These are phyloP conservation scores for Danaus chrysippus DNA, from an alignment of 2,888 invertebrate genomes.

Conservation along the genomic window DNA sequence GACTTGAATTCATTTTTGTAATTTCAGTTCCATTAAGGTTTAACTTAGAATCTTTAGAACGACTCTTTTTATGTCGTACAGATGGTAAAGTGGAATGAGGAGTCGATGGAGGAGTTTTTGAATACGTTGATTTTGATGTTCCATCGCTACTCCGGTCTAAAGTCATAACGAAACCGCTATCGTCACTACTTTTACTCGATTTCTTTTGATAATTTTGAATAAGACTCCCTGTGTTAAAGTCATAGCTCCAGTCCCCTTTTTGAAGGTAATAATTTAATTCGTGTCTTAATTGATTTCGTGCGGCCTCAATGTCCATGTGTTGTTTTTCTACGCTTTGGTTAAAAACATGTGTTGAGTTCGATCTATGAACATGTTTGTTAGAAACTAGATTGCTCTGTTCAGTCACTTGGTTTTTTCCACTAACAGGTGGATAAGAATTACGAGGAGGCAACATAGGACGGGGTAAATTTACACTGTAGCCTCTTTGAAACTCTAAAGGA, in stretches of 20 bases:
- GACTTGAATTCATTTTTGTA: constrained; percentile 67
- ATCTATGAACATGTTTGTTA: constrained; percentile 80
- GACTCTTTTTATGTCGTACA: constrained; percentile 69
- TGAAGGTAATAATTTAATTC: constrained; percentile 73
- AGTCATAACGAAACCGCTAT: constrained; percentile 74
- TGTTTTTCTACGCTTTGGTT: constrained; percentile 67
- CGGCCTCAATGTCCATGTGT: constrained; percentile 67
- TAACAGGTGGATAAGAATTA: constrained; percentile 81
- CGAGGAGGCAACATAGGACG: constrained; percentile 80
- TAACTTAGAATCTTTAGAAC: constrained; percentile 70
- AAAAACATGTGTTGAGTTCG: constrained; percentile 81
- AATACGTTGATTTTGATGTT: constrained; percentile 71
- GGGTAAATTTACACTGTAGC: constrained; percentile 77
- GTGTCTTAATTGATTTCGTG: constrained; percentile 69
- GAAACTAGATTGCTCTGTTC: constrained; percentile 71
- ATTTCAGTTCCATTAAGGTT: constrained; percentile 62
- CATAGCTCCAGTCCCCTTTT: constrained; percentile 76
- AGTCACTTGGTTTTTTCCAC: constrained; percentile 77
- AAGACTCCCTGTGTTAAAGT: constrained; percentile 70
- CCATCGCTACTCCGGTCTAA: constrained; percentile 74
- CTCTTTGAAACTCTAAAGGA: constrained; percentile 78
- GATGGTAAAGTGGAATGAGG: constrained; percentile 72
- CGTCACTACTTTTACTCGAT: constrained; percentile 74
- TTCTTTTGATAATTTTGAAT: constrained; percentile 75
- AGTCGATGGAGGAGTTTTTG: constrained; percentile 72